Percentiles rank a stretch among this genome's conserved stretches.
Conservation (phyloP, 2,888 invertebrate genomes). For the Tribolium freemani region DNA sequence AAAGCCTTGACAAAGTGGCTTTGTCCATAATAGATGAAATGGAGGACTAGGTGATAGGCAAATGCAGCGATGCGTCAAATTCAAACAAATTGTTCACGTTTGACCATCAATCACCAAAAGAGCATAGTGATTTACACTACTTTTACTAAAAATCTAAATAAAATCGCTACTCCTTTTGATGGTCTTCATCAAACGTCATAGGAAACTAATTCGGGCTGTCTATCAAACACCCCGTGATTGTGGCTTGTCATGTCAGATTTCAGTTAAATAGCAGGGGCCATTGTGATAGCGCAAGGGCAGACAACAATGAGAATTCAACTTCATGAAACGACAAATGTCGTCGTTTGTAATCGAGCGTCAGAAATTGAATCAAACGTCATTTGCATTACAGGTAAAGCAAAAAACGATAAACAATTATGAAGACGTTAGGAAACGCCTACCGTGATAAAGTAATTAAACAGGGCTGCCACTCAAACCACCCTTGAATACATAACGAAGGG, state of each 20-base stretch:
- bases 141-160: not conserved
- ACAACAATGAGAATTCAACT: conserved; percentile 36
- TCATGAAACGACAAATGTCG: conserved; percentile 42
- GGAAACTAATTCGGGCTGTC: conserved; percentile 38
- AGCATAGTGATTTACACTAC: conserved; percentile 1
- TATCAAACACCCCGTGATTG: conserved; percentile 37
- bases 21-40: conserved; percentile 23
- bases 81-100: conserved; percentile 32
- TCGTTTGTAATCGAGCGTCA: conserved; percentile 41
- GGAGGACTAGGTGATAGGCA: conserved; percentile 23
- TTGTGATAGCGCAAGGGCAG: conserved; percentile 39
- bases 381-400: conserved; percentile 36
- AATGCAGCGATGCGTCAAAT: conserved; percentile 34
- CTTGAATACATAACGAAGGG: conserved; percentile 33
- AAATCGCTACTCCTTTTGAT: conserved; percentile 26
- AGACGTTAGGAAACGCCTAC: conserved; percentile 40
- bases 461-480: conserved; percentile 38
- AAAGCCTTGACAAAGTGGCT: conserved; percentile 25
- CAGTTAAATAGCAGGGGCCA: conserved; percentile 36
- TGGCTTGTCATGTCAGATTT: conserved; percentile 41
- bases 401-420: conserved; percentile 41
- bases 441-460: conserved; percentile 45
- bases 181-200: conserved; percentile 21
- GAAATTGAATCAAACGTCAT: conserved; percentile 42
- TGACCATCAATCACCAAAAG: conserved; percentile 29